Conservation (phyloP, 2,113 vertebrate genomes). For the Upupa epops region DNA sequence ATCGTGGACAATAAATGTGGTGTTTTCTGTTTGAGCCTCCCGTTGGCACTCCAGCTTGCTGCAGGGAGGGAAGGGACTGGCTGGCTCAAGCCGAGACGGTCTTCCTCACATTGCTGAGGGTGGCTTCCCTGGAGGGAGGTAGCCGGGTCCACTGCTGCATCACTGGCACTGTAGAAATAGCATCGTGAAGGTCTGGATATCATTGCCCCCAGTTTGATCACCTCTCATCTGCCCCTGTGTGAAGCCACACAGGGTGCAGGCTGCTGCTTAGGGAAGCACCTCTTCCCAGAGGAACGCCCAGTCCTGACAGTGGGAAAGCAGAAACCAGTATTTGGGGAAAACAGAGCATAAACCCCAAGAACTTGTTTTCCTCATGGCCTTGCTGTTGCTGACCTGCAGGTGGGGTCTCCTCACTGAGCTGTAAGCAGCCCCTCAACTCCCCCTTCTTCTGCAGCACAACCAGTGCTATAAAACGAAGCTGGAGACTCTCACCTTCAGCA, state of each 20-base stretch:
- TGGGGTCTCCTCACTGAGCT: background rate
- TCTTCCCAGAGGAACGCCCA: background rate
- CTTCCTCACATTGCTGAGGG: background rate
- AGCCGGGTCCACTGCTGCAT: fast-evolving
- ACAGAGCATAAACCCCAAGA: background rate
- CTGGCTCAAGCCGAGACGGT: background rate
- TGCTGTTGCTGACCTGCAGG: background rate
- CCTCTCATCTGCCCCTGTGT: background rate
- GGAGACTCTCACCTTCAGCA: background rate
- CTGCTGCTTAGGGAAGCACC: background rate
- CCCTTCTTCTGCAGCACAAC: background rate
- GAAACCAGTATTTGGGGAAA: background rate
- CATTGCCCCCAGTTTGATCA: background rate
- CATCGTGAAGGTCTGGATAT: background rate
- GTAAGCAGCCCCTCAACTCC: fast-evolving
- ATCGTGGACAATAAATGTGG: conserved; percentile 78
- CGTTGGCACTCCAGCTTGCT: fast-evolving
- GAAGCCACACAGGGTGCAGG: background rate
- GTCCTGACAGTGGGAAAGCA: background rate
- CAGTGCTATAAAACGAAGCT: background rate
- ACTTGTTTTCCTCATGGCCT: background rate
- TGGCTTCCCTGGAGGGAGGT: background rate
- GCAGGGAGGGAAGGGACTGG: fast-evolving
- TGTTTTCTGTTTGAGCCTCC: conserved; percentile 67
- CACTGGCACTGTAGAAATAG: background rate